Base-by-base conservation (phyloP, 2,888 invertebrate species). In the Tanytarsus gracilentus region DNA sequence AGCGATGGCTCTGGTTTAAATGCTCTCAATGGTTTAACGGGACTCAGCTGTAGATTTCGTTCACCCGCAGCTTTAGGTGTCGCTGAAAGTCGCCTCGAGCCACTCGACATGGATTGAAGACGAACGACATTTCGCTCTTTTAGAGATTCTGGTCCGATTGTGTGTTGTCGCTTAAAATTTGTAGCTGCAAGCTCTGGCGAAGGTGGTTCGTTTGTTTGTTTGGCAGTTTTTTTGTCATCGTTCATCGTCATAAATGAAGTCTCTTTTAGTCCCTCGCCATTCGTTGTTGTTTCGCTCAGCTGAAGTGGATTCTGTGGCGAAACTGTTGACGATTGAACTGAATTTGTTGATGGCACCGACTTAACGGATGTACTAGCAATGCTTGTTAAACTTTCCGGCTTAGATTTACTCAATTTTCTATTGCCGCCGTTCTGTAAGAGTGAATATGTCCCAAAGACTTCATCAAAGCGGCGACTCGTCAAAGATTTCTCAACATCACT, bases 381-480 rank as follows among this genome's bases (percentile, higher is more conserved):
- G 29, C 58, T 58, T 18, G 58, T 26, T 25, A 48, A n/a, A 18
- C 58, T 58, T 18, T 58, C 58, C 18, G 58, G 48, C 23, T 58
- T 58, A 27, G 58, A 58, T 9, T 48, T 27, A 21, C 58, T 58
- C 8, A 48, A 23, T 21, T 58, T 44, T 9, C 58, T 40, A 26
- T n/a, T 18, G 26, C 25, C 25, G 23, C 40, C 39, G 25, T 44
- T 48, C 30, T 44, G 44, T 26, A 90, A 77, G 64, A 90, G 77
- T 66, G 89, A 78, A 75, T 90, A 91, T 62, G 87, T 88, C 64
- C 90, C 90, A 72, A 86, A 89, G 64, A 88, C 83, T 71, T 90
- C 89, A 73, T 91, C 90, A 72, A 88, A 91, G 75, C 87, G 88
- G 69, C 86, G 85, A 67, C 83, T 81, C 68, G 82, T 83, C 67